Base-by-base conservation (phyloP, 1,140 invertebrate genomes). In the Lineus longissimus region DNA sequence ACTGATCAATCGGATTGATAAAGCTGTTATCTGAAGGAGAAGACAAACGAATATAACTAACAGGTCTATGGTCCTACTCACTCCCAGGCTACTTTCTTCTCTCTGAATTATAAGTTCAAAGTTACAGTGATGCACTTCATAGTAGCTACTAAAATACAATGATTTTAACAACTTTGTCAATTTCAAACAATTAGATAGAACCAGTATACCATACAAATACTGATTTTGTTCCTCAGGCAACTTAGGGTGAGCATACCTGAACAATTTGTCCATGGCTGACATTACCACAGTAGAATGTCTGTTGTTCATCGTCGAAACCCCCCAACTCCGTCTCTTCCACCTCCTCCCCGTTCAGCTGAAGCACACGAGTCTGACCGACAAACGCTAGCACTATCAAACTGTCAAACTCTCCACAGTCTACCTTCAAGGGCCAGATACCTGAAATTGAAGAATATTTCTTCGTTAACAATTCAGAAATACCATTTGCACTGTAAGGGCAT, bases 281-380 rank as follows among this genome's bases (percentile, higher is more conserved):
- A 84, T 97, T 97, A 0, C 91, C 91, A 64, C 93, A 94, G 71
- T 89, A 91, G 72, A 97, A 94, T 0, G 95, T 97, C 78, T 97
- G 94, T 67, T 93, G 87, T 71, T 94, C 90, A 4, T 91, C 88
- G 43, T 92, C 86, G 76, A 98, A 97, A 22, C 75, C 78, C 6
- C 30, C 93, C 93, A 47, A 27, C 75, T 97, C 93, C 0, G 93
- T 97, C 82, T 98, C 96, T 81, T 98, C 95, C 0, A 98, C 94
- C 83, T 98, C 95, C 74, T 97, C 95, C 0, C 93, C 94, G 71
- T 88, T 93, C 27, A 97, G 78, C 65, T 89, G 90, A 41, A 97
- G 82, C 59, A 97, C 89, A 70, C 93, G 88, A 2, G 94, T 96
- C 76, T 96, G 93, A 11, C 93, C 94, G 58, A 98, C 94, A 82